phyloP scores from a whole-genome alignment of 2,888 invertebrate genomes.

The Eumacrocentrus americanus region DNA sequence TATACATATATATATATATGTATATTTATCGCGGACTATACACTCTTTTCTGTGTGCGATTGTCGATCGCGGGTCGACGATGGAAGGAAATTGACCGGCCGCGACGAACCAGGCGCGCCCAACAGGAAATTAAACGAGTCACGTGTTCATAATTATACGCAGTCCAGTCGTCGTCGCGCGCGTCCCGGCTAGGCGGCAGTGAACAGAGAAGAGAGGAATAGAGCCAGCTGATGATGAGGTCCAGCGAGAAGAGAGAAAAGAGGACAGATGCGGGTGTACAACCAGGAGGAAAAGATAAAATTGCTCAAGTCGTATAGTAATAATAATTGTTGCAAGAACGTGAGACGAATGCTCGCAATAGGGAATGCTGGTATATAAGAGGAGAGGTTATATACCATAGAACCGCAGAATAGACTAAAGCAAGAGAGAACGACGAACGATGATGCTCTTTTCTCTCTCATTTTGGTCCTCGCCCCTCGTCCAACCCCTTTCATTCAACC shows the following conservation, averaged over 20 bases:
- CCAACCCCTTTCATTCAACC: conserved; percentile 19
- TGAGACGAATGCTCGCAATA: conserved; percentile 51
- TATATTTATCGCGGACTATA: too few relatives aligned
- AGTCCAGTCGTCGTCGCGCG: conserved; percentile 34
- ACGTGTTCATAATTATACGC: conserved; percentile 57
- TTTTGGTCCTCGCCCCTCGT: conserved; percentile 2
- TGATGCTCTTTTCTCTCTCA: conserved; percentile 10
- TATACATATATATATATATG: too few relatives aligned
- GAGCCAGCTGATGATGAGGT: conserved; percentile 1
- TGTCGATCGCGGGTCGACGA: conserved; percentile 23
- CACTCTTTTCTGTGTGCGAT: background rate
- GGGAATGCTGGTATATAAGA: conserved; percentile 40
- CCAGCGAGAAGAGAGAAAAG: conserved; percentile 11
- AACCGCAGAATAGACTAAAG: conserved; percentile 35
- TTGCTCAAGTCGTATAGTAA: conserved; percentile 42
- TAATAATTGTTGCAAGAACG: conserved; percentile 55
- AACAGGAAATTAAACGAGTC: conserved; percentile 57
- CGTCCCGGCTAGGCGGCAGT: background rate
- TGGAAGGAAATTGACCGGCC: conserved; percentile 45
- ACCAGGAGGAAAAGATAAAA: conserved; percentile 28
- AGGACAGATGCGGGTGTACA: conserved; percentile 13
- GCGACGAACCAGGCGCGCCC: conserved; percentile 32
- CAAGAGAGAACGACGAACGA: conserved; percentile 24
- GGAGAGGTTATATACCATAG: conserved; percentile 31
- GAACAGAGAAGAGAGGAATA: background rate